Evolutionary conservation across 2,113 vertebrate genomes (phyloP).

Genomic region (Oophaga pumilio): DNA sequence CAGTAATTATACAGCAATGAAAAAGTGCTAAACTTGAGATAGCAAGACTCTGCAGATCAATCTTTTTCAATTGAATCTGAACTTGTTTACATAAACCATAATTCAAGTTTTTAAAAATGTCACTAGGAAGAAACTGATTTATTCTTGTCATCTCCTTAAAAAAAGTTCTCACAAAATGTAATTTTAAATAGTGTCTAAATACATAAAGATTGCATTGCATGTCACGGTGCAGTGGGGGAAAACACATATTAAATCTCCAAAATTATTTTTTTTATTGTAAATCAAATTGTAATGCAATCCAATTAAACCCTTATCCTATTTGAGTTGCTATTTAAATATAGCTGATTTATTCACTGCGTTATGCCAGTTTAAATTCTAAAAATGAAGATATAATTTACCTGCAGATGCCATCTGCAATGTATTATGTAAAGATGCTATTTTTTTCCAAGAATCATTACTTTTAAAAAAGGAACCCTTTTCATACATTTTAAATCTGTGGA

Average conservation of each 20-base stretch:
- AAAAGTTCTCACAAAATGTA: slow-evolving; percentile 54
- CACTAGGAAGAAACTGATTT: slow-evolving; percentile 53
- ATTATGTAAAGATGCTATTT: slow-evolving; percentile 36
- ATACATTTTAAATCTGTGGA: not conserved
- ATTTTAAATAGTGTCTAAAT: slow-evolving; percentile 54
- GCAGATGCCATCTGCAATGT: slow-evolving; percentile 42
- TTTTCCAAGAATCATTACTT: slow-evolving; percentile 19
- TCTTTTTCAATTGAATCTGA: slow-evolving; percentile 60
- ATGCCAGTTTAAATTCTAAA: slow-evolving; percentile 34
- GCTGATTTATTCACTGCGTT: slow-evolving; percentile 41
- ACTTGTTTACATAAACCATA: slow-evolving; percentile 60
- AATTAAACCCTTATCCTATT: slow-evolving; percentile 56
- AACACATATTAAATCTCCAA: slow-evolving; percentile 32
- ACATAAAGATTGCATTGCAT: slow-evolving; percentile 41
- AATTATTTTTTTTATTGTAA: slow-evolving; percentile 48
- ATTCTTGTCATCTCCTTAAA: slow-evolving; percentile 55
- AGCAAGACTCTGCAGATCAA: slow-evolving; percentile 56
- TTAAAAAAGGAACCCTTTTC: not conserved
- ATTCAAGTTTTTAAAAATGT: slow-evolving; percentile 60
- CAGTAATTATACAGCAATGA: slow-evolving; percentile 59
- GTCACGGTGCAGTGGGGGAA: slow-evolving; percentile 1
- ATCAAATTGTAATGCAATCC: slow-evolving; percentile 49
- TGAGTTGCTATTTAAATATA: slow-evolving; percentile 47
- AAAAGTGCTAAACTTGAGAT: slow-evolving; percentile 59
- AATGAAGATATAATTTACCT: slow-evolving; percentile 49